Percentiles rank a stretch among this genome's conserved stretches.
These are phyloP conservation scores for Erythrocercus mccallii DNA, from an alignment of 2,113 vertebrate species.

Conservation along the genomic window DNA sequence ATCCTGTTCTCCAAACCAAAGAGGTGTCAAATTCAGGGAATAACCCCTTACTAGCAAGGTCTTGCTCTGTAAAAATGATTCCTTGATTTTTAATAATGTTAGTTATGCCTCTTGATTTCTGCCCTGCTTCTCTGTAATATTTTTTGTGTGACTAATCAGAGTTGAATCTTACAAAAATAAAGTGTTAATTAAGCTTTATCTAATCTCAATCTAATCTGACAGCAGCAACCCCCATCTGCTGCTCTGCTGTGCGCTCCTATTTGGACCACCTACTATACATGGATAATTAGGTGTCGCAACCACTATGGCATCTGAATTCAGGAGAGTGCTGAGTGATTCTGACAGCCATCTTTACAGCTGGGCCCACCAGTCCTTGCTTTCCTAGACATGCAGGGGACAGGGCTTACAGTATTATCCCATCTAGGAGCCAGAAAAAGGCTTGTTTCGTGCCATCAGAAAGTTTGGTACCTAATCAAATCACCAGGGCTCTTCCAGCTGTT, in stretches of 20 bases:
- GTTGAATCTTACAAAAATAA: slow-evolving; percentile 13
- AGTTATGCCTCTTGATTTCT: background rate
- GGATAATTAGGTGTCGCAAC: slow-evolving; percentile 46
- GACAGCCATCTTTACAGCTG: background rate
- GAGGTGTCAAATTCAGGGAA: background rate
- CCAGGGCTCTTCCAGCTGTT: background rate
- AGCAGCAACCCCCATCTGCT: slow-evolving; percentile 36
- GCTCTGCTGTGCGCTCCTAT: background rate
- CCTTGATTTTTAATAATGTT: background rate
- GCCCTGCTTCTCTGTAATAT: background rate
- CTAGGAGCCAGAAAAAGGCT: background rate
- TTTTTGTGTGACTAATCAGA: slow-evolving; percentile 16
- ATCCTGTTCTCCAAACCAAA: background rate
- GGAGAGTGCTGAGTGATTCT: background rate
- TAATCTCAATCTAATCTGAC: slow-evolving; percentile 53
- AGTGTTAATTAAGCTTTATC: slow-evolving; percentile 46
- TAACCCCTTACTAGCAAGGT: background rate
- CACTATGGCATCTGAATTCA: background rate
- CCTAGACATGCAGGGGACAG: background rate
- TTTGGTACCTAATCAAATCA: background rate
- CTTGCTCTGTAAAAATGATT: background rate
- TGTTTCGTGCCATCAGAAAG: background rate
- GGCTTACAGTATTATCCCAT: background rate
- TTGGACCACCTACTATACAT: slow-evolving; percentile 34
- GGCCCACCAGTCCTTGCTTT: background rate